Percentiles rank a stretch among this genome's conserved stretches.
phyloP scores from a whole-genome alignment of 2,888 invertebrate genomes.

The Hipparchia sbordonii region DNA sequence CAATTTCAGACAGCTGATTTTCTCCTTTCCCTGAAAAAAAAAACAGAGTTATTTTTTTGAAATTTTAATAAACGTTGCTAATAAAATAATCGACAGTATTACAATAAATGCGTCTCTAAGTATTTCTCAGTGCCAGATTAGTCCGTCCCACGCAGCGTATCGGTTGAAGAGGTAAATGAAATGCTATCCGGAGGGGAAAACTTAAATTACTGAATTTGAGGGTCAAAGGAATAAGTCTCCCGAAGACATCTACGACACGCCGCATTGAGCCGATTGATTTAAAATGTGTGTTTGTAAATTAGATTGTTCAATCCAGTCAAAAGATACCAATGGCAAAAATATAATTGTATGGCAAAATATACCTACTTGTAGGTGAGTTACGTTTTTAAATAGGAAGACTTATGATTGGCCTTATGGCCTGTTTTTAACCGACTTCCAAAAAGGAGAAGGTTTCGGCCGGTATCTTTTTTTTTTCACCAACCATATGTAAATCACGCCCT shows the following conservation, averaged over 20 bases:
- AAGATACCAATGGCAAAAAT: too few species aligned
- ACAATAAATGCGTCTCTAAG: constrained; percentile 49
- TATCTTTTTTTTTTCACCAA: too few species aligned
- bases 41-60: background rate
- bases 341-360: too few species aligned
- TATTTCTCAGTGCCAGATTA: constrained; percentile 70
- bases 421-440: too few species aligned
- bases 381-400: too few species aligned
- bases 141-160: constrained; percentile 82
- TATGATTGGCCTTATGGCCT: too few species aligned
- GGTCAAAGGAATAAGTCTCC: constrained; percentile 82
- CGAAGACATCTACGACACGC: constrained; percentile 67
- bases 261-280: constrained; percentile 69
- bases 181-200: constrained; percentile 83
- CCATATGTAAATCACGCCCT: too few species aligned
- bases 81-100: background rate
- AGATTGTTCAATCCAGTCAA: background rate
- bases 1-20: background rate
- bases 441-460: too few species aligned
- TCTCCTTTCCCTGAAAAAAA: background rate
- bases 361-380: too few species aligned
- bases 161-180: constrained; percentile 84
- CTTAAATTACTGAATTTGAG: constrained; percentile 83
- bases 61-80: background rate
- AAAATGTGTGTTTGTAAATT: constrained; percentile 44